Base-by-base conservation (phyloP, 2,888 invertebrate genomes). In the Cantharis flavilabris region DNA sequence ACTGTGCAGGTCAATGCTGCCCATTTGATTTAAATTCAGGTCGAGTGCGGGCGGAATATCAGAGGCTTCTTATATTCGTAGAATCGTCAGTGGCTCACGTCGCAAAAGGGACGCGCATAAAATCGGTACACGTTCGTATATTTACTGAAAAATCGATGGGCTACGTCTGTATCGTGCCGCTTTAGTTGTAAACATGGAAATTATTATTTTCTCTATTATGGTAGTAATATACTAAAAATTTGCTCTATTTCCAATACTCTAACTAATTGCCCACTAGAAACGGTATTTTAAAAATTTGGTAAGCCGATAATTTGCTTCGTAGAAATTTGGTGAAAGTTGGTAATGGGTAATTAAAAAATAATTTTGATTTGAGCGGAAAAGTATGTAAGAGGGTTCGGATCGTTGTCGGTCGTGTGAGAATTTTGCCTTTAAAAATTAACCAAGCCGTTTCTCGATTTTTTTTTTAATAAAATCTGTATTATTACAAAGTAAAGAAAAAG, bases 1-100 rank as follows among this genome's bases (percentile, higher is more conserved):
- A 78, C 76, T 69, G 69, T 75, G 76, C 79, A 78, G 78, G 79
- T 80, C 80, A 75, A 75, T 80, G 81, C 81, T 82, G 83, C 80
- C 82, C 80, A 81, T 76, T 83, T 83, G 82, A 84, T 85, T 84
- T 83, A 84, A 84, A 85, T 85, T 84, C 85, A 83, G 83, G 83
- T 80, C 80, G 84, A 83, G 84, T 84, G 84, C 84, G 83, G 84
- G 84, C 84, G 83, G 83, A 81, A 83, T 83, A 83, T 81, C 76
- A 75, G 62, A 78, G 65, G 76, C 70, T 67, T 73, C 64, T 49
- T 64, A 70, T 67, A 69, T 79, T 76, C 76, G 79, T 33, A 72
- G 76, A 79, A 79, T 71, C 72, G 70, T 18, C 79, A 79, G 79
- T 76, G 79, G 76, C 79, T 79, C 69, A 79, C 76, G 79, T 76